phyloP scores from a whole-genome alignment of 2,797 vertebrate genomes.

The Aplochiton taeniatus region DNA sequence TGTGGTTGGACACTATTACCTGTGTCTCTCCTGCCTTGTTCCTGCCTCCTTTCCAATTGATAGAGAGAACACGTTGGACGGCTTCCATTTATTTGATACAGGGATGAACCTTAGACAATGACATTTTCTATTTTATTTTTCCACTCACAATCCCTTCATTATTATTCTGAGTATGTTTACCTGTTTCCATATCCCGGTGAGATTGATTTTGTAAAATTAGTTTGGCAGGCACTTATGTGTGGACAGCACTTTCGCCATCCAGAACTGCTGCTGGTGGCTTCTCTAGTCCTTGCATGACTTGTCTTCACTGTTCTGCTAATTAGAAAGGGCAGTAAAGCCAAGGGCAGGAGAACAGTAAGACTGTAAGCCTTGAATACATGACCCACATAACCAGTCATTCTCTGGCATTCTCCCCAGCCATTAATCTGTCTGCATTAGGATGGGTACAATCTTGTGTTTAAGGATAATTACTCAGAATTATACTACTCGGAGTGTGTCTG shows the following conservation, averaged over 20 bases:
- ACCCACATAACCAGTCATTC: constrained; percentile 26
- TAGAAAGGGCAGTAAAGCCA: constrained; percentile 38
- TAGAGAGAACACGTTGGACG: too few relatives aligned
- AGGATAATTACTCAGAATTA: constrained; percentile 31
- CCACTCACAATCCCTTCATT: too few relatives aligned
- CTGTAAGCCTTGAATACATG: constrained; percentile 22
- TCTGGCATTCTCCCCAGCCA: constrained; percentile 33
- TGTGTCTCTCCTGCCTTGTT: too few relatives aligned
- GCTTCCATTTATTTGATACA: too few relatives aligned
- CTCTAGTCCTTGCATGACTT: constrained; percentile 43
- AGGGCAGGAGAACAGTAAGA: constrained; percentile 14
- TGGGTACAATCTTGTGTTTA: constrained; percentile 37
- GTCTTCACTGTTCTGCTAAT: constrained; percentile 36
- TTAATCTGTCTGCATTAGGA: constrained; percentile 35
- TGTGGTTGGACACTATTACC: too few relatives aligned
- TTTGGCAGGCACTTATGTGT: constrained; percentile 26
- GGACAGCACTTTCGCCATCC: constrained; percentile 39
- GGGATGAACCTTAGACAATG: too few relatives aligned
- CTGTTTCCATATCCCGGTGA: not conserved
- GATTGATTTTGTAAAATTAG: constrained; percentile 13
- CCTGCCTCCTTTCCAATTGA: too few relatives aligned
- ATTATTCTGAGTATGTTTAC: not conserved
- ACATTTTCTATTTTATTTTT: too few relatives aligned
- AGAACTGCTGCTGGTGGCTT: constrained; percentile 51
- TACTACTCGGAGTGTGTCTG: constrained; percentile 32